Conservation (phyloP, 2,888 invertebrate genomes). For the Orgyia antiqua region DNA sequence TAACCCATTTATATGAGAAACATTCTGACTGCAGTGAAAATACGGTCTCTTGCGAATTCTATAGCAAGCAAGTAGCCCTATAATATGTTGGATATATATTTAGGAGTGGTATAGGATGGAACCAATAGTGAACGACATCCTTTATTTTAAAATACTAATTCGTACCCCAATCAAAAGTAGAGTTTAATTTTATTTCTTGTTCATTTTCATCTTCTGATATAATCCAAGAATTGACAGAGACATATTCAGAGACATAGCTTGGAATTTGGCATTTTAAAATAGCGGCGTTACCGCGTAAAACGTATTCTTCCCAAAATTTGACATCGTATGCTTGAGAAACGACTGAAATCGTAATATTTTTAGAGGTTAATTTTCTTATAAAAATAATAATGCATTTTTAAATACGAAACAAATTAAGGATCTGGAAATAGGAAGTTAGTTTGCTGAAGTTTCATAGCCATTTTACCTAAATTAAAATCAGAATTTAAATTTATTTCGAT, state of each 20-base stretch:
- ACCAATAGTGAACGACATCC: conserved; percentile 8
- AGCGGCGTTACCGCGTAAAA: conserved; percentile 92
- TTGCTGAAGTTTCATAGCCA: conserved; percentile 7
- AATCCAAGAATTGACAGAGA: conserved; percentile 90
- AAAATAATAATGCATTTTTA: background rate
- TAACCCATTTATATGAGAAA: conserved; percentile 7
- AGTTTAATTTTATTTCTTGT: conserved; percentile 56
- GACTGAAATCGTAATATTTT: conserved; percentile 80
- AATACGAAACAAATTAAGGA: conserved; percentile 6
- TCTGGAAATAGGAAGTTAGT: conserved; percentile 12
- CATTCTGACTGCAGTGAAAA: background rate
- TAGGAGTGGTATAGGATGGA: background rate
- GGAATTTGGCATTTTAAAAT: conserved; percentile 96
- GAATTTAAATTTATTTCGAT: conserved; percentile 71
- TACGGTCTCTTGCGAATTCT: background rate
- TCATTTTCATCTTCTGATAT: conserved; percentile 83
- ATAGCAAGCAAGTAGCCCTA: too few species aligned
- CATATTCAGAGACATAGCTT: conserved; percentile 95
- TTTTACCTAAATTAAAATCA: conserved; percentile 59
- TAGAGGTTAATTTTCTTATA: background rate
- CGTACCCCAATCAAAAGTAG: conserved; percentile 56
- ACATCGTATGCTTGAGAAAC: conserved; percentile 93
- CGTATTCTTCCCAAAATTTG: conserved; percentile 95
- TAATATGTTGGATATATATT: too few species aligned
- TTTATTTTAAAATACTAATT: conserved; percentile 2